Percentiles rank a stretch among this genome's conserved stretches.
phyloP scores from a whole-genome alignment of 2,113 vertebrate species.

The Strix uralensis region DNA sequence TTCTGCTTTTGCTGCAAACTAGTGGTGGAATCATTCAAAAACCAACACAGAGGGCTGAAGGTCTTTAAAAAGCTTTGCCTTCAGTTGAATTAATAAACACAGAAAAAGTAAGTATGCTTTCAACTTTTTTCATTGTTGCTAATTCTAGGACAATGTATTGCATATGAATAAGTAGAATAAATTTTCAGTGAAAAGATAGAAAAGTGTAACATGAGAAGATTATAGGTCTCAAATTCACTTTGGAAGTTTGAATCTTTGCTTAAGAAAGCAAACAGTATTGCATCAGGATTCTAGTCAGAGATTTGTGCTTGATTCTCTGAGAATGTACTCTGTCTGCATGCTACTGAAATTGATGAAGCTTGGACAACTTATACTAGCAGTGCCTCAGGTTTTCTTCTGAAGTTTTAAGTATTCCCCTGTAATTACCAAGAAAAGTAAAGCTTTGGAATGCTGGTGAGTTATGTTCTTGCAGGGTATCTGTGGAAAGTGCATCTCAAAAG shows the following conservation, averaged over 20 bases:
- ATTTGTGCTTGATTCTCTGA: background rate
- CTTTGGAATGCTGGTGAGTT: background rate
- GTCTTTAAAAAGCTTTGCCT: background rate
- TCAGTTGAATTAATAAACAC: background rate
- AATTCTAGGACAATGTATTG: background rate
- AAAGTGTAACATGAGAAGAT: background rate
- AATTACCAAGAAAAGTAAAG: background rate
- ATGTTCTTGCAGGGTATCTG: background rate
- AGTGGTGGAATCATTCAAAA: background rate
- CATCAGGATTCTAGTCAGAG: background rate
- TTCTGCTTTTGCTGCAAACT: background rate
- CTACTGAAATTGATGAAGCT: background rate
- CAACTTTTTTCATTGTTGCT: background rate
- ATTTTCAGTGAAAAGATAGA: background rate
- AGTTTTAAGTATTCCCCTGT: background rate
- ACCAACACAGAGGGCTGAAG: background rate
- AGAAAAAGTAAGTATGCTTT: slow-evolving; percentile 27
- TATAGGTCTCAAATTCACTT: background rate
- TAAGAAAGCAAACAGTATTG: background rate
- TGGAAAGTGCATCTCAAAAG: background rate
- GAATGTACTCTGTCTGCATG: background rate
- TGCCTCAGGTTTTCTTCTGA: background rate
- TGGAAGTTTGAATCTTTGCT: background rate
- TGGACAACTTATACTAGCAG: background rate
- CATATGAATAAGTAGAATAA: background rate